A percentile compares a stretch with the other conserved stretches of the same genome.
These are phyloP conservation scores for Gibbula magus DNA, from an alignment of 2,888 invertebrate species.

Conservation along the genomic window DNA sequence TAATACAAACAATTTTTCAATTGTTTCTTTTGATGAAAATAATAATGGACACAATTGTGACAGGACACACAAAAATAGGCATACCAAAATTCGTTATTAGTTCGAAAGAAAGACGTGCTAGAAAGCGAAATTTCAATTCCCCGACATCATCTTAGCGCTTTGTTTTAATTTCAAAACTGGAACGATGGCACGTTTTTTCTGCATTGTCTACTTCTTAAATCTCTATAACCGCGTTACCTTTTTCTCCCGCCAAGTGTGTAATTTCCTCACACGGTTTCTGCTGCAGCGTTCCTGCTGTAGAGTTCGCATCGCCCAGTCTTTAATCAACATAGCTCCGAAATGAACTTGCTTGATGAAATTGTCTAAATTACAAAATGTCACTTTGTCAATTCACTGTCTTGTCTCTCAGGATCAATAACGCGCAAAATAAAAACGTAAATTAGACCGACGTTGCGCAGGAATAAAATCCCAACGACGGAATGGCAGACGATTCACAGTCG, in stretches of 20 bases:
- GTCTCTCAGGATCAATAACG: constrained; percentile 19
- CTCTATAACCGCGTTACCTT: neutral
- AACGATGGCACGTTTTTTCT: neutral
- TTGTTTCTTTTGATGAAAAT: too few species aligned
- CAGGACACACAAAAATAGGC: neutral
- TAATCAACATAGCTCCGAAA: constrained; percentile 15
- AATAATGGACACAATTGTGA: neutral
- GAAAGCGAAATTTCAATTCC: constrained; percentile 3
- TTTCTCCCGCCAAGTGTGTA: constrained; percentile 18
- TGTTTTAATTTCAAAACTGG: constrained; percentile 19
- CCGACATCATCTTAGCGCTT: neutral
- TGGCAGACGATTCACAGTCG: neutral
- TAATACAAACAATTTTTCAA: too few species aligned
- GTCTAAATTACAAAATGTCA: constrained; percentile 23
- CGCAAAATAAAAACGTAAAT: constrained; percentile 21
- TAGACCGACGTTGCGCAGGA: neutral
- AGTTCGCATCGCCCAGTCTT: constrained; percentile 1
- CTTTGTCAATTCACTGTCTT: constrained; percentile 23
- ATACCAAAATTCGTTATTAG: too few species aligned
- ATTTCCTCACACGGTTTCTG: constrained; percentile 18
- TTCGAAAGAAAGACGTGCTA: too few species aligned
- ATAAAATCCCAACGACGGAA: constrained; percentile 5
- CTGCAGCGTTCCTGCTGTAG: constrained; percentile 4
- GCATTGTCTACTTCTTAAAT: neutral
- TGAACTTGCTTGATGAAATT: constrained; percentile 25